Evolutionary conservation across 1,140 invertebrate species (phyloP).

Genomic region (Bombus affinis): DNA sequence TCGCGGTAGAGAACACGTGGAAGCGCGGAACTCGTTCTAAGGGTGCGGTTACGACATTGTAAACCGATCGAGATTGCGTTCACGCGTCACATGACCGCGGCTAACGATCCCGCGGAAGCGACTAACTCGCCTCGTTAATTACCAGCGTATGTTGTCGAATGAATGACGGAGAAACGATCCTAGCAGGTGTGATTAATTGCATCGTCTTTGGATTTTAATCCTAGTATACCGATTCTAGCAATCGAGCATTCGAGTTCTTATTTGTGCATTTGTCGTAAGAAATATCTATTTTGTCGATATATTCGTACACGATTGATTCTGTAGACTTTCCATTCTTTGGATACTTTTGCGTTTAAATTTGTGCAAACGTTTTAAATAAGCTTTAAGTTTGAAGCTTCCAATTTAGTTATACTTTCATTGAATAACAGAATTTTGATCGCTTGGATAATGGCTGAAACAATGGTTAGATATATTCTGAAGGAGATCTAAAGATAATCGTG

Average conservation of each 20-base stretch:
- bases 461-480: neutral
- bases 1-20: constrained; percentile 16
- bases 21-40: constrained; percentile 32
- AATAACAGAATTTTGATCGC: neutral
- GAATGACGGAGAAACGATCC: neutral
- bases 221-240: too few species aligned
- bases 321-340: too few species aligned
- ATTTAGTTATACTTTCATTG: neutral
- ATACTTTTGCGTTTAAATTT: neutral
- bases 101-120: neutral
- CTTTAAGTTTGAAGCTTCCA: neutral
- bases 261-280: too few species aligned
- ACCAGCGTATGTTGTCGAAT: constrained; percentile 1
- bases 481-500: neutral
- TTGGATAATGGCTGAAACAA: neutral
- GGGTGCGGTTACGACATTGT: constrained; percentile 41
- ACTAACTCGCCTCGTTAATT: constrained; percentile 48
- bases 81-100: neutral
- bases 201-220: too few species aligned
- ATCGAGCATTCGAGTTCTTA: too few species aligned
- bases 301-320: too few species aligned
- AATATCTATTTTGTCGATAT: too few species aligned
- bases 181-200: neutral
- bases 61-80: neutral
- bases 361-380: too few species aligned